Conservation (phyloP, 2,113 vertebrate species). For the Notothenia rossii region DNA sequence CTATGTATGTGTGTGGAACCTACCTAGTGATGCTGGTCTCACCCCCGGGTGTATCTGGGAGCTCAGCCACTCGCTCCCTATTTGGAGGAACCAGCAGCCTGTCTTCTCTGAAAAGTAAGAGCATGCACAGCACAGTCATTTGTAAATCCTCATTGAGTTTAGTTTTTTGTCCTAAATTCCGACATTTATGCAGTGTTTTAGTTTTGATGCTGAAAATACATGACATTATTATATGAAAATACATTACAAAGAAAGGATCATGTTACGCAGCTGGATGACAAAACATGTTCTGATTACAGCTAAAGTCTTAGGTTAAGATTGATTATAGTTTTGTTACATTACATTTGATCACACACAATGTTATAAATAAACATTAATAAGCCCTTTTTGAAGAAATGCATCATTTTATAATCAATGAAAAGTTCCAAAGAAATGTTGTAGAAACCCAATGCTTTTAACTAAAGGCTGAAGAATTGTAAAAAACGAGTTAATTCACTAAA, state of each 20-base stretch:
- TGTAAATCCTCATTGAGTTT: not conserved
- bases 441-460: not conserved
- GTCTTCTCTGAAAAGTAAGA: conserved; percentile 97
- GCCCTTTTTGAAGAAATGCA: too few species aligned
- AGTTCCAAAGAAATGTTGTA: not conserved
- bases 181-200: not conserved
- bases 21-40: conserved; percentile 97
- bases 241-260: not conserved
- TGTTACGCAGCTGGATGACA: not conserved
- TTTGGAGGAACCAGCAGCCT: conserved; percentile 96
- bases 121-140: not conserved
- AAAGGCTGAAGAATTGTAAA: not conserved
- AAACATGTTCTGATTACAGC: not conserved
- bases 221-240: not conserved
- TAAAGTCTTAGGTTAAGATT: not conserved
- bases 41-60: conserved; percentile 94
- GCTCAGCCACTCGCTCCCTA: conserved; percentile 96
- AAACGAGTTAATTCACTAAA: not conserved
- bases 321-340: not conserved
- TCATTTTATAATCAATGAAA: not conserved
- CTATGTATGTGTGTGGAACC: conserved; percentile 96
- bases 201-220: not conserved
- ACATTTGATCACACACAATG: not conserved
- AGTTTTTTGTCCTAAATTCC: not conserved
- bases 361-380: not conserved